phyloP scores from a whole-genome alignment of 2,888 invertebrate species.

The Tholera decimalis region DNA sequence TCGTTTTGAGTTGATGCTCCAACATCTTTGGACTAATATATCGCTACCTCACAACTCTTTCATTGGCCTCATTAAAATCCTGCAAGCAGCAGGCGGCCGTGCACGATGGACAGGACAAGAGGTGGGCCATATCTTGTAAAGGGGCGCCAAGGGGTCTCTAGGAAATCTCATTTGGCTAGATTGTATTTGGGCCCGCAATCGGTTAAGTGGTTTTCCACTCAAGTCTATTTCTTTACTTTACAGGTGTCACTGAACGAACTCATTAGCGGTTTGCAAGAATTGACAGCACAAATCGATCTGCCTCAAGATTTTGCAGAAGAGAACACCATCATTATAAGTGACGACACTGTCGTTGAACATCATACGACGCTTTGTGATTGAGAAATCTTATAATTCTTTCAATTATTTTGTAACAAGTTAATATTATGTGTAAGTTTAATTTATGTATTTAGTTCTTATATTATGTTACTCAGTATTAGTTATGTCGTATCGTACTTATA shows the following conservation, averaged over 20 bases:
- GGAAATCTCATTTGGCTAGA: too few relatives aligned
- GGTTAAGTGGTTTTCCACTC: too few relatives aligned
- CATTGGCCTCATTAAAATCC: too few relatives aligned
- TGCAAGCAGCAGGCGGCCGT: too few relatives aligned
- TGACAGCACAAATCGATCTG: slow-evolving; percentile 85
- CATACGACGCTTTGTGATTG: slow-evolving; percentile 85
- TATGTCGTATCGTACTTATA: slow-evolving; percentile 33
- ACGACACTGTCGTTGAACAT: slow-evolving; percentile 85
- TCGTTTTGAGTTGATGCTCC: too few relatives aligned
- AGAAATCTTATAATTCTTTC: neutral
- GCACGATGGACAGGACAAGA: too few relatives aligned
- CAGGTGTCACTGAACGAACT: slow-evolving; percentile 83
- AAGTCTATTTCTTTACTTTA: slow-evolving; percentile 26
- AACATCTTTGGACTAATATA: too few relatives aligned
- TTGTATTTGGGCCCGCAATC: too few relatives aligned
- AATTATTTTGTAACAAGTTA: too few relatives aligned
- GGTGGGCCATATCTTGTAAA: too few relatives aligned
- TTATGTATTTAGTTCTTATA: slow-evolving; percentile 24
- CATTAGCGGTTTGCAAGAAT: slow-evolving; percentile 82
- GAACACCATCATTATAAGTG: slow-evolving; percentile 82
- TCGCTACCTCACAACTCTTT: too few relatives aligned
- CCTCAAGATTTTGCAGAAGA: slow-evolving; percentile 84
- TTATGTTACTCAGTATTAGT: slow-evolving; percentile 33
- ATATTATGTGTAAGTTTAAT: slow-evolving; percentile 46
- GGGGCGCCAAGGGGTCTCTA: too few relatives aligned